These are phyloP conservation scores for Microcebus ravelobensis DNA, from an alignment of 2,113 vertebrate species.

Conservation along the genomic window DNA sequence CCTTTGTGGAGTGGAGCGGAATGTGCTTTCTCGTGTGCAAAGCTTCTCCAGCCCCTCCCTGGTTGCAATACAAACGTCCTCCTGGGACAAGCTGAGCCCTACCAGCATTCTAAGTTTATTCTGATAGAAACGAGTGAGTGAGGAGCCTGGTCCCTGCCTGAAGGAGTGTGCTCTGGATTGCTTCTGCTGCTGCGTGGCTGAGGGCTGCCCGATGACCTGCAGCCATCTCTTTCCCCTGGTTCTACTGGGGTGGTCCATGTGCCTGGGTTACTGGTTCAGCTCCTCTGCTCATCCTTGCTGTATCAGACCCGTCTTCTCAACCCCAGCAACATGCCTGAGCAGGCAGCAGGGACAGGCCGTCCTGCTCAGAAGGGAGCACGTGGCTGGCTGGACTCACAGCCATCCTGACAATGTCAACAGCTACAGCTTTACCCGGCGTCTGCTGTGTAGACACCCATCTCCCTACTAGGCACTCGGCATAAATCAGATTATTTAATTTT, in stretches of 20 bases:
- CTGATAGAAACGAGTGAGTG: background rate
- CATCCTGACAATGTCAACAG: background rate
- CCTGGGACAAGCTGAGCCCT: background rate
- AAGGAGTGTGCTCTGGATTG: background rate
- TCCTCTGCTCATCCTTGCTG: background rate
- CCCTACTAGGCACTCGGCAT: accelerated
- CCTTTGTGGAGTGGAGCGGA: background rate
- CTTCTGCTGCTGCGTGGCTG: too few relatives aligned
- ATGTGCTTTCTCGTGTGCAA: background rate
- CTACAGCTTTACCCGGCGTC: accelerated
- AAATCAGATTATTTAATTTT: too few relatives aligned
- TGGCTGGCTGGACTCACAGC: background rate
- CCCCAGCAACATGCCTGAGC: too few relatives aligned
- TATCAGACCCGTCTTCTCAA: background rate
- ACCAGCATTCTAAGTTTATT: background rate
- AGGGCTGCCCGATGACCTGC: too few relatives aligned
- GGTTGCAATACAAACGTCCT: background rate
- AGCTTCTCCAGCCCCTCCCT: background rate
- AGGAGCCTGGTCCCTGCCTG: background rate
- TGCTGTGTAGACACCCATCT: accelerated
- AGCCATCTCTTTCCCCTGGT: too few relatives aligned
- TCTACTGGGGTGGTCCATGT: accelerated
- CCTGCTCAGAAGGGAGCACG: background rate
- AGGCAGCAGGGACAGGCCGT: background rate
- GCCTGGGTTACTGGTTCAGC: background rate